phyloP scores from a whole-genome alignment of 2,113 vertebrate genomes.

The Carollia perspicillata region DNA sequence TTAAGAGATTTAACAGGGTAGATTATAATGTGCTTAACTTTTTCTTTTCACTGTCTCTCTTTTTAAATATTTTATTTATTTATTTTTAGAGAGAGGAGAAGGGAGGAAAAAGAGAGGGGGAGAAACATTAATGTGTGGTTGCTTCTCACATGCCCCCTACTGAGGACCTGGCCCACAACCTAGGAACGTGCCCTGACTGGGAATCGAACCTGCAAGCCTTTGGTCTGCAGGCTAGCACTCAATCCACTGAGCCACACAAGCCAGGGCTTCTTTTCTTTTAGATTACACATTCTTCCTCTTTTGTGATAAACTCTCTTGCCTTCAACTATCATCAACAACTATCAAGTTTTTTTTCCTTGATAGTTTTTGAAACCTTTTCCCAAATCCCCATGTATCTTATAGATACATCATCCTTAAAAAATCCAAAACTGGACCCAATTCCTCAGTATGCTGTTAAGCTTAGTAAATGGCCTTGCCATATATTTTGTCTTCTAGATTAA shows the following conservation, averaged over 20 bases:
- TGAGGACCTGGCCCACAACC: too few species aligned
- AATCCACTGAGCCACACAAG: too few species aligned
- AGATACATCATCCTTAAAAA: not conserved
- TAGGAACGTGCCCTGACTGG: too few species aligned
- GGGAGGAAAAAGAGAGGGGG: too few species aligned
- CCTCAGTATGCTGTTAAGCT: not conserved
- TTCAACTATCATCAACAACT: not conserved
- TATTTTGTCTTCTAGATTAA: slow-evolving; percentile 12
- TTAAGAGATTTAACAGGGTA: not conserved
- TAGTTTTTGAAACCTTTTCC: not conserved
- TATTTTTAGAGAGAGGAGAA: too few species aligned
- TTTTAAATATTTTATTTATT: too few species aligned
- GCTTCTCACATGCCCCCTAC: too few species aligned
- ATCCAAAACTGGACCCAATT: not conserved
- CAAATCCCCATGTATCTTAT: not conserved
- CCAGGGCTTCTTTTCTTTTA: not conserved
- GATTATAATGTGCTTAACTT: not conserved
- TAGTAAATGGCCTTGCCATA: not conserved
- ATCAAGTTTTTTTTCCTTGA: not conserved
- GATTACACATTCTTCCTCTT: not conserved
- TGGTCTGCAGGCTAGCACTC: too few species aligned
- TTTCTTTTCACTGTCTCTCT: not conserved
- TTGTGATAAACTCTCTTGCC: not conserved
- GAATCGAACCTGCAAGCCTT: too few species aligned
- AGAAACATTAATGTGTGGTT: too few species aligned